Evolutionary conservation across 2,113 vertebrate species (phyloP).

Genomic region (Sinosuthora webbiana): DNA sequence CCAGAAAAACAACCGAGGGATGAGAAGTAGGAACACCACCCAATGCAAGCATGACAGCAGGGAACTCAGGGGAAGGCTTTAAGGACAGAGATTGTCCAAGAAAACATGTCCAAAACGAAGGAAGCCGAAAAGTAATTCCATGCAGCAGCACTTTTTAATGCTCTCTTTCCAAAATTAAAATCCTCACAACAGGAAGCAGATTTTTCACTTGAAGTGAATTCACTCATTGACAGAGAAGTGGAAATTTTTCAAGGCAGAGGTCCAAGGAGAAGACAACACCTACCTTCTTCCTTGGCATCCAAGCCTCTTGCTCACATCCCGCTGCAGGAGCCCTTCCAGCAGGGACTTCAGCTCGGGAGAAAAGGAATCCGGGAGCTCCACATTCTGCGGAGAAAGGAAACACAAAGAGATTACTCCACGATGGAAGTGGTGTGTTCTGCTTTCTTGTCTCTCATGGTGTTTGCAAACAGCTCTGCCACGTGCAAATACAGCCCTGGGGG

Average conservation of each 20-base stretch:
- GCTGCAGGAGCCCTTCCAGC: slow-evolving; percentile 89
- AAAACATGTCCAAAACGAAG: not conserved
- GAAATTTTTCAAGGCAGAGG: slow-evolving; percentile 2
- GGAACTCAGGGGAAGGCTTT: not conserved
- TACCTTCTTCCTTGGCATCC: slow-evolving; percentile 93
- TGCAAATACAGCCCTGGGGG: not conserved
- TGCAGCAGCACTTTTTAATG: not conserved
- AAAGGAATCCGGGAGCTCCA: slow-evolving; percentile 93
- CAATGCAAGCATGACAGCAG: not conserved
- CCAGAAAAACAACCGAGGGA: not conserved
- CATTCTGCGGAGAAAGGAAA: slow-evolving; percentile 75
- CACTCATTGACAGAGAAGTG: not conserved
- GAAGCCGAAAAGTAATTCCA: not conserved
- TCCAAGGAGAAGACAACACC: slow-evolving; percentile 30
- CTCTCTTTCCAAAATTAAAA: slow-evolving; percentile 12
- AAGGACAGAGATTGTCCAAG: not conserved
- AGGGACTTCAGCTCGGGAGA: slow-evolving; percentile 90
- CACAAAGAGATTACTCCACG: rapidly evolving
- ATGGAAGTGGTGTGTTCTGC: rapidly evolving
- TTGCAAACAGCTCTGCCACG: not conserved
- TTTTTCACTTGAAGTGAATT: slow-evolving; percentile 1
- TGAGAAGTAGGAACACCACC: not conserved
- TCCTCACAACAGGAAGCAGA: slow-evolving; percentile 11
- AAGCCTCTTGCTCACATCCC: slow-evolving; percentile 88
- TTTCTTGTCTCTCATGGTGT: not conserved